Conservation (phyloP, 2,888 invertebrate genomes). For the Hydraecia micacea region DNA sequence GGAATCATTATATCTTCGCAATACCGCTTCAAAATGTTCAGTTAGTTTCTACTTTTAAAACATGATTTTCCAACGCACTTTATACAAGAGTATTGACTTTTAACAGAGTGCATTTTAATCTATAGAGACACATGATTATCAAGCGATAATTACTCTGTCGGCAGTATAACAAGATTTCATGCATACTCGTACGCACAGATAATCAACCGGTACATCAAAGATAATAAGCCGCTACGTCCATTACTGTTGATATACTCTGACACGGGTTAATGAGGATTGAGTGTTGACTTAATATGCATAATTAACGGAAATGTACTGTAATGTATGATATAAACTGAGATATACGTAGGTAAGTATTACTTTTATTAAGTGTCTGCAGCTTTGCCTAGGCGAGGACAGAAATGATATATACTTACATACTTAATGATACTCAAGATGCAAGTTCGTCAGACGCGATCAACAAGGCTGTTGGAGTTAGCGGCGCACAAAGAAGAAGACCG, state of each 20-base stretch:
- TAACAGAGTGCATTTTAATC: slow-evolving; percentile 73
- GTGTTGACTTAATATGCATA: slow-evolving; percentile 35
- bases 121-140: slow-evolving; percentile 32
- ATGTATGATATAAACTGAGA: slow-evolving; percentile 13
- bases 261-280: slow-evolving; percentile 41
- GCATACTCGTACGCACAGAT: background rate
- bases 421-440: background rate
- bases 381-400: background rate
- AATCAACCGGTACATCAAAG: slow-evolving; percentile 17
- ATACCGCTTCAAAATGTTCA: no score
- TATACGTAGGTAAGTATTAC: background rate
- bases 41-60: background rate
- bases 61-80: background rate
- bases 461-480: background rate
- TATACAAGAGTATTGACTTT: slow-evolving; percentile 53
- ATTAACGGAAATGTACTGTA: slow-evolving; percentile 14
- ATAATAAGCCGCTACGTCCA: background rate
- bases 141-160: slow-evolving; percentile 36
- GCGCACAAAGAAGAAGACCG: background rate
- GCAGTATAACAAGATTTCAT: background rate
- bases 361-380: background rate
- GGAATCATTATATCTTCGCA: no score
- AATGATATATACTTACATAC: no score
- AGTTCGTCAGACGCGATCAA: background rate
- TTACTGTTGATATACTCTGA: slow-evolving; percentile 21